These are phyloP conservation scores for Bombus sibiricus DNA, from an alignment of 1,140 invertebrate species.

Conservation along the genomic window DNA sequence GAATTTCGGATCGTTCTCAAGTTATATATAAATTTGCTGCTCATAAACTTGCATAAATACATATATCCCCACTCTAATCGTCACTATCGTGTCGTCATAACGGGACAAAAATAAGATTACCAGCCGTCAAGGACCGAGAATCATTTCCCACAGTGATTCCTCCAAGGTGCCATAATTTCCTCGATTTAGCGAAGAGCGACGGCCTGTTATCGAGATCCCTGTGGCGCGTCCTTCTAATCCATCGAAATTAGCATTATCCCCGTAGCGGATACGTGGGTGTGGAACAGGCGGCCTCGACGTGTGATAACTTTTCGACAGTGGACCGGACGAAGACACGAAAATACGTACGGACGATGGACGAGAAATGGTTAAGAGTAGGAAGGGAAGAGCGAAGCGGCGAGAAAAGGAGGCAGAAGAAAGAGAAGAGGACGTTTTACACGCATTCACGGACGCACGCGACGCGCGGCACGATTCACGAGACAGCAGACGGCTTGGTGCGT, in stretches of 20 bases:
- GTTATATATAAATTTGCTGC: no score
- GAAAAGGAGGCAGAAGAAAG: neutral
- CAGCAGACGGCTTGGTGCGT: constrained; percentile 18
- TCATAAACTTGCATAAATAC: no score
- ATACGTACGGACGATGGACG: neutral
- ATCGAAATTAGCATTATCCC: constrained; percentile 50
- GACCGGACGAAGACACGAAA: neutral
- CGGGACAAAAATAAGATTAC: no score
- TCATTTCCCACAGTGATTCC: neutral
- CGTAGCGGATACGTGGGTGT: constrained; percentile 48
- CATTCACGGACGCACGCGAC: constrained; percentile 46
- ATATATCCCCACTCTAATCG: no score
- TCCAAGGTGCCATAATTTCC: neutral
- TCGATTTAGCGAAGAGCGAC: neutral
- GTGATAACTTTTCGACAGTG: constrained; percentile 52
- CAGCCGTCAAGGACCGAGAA: no score
- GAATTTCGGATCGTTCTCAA: no score
- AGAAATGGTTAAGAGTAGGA: neutral
- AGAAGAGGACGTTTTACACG: constrained; percentile 5
- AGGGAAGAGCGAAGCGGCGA: neutral
- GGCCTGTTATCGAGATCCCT: constrained; percentile 41
- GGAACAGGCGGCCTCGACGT: constrained; percentile 40
- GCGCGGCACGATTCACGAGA: constrained; percentile 54
- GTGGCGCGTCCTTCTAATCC: constrained; percentile 40
- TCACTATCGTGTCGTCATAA: no score